Evolutionary conservation across 2,797 vertebrate genomes (phyloP), one percentile per base, ranked within the genome.

Genomic region (Enteromius trimaculatus): DNA sequence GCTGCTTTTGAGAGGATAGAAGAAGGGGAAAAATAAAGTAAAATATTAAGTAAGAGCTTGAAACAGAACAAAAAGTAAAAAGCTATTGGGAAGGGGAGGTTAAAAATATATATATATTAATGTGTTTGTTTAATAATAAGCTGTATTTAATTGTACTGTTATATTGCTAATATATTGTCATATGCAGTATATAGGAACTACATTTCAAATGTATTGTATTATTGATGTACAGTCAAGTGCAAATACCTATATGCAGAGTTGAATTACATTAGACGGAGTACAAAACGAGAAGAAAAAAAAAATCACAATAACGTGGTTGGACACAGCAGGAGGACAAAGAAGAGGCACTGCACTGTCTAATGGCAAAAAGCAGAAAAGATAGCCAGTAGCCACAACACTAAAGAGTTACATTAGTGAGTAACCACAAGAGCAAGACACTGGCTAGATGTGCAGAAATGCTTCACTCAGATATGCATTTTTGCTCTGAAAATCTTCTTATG

Each of bases 1-100:
- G 80, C 72, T 76, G 91, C 91, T 85, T 86, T 85, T 87, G 89
- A 93, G 87, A 89, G 58, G 80, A 83, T 39, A 58, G 75, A 69
- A 80, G 26, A 85, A 26, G 23, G 23, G 37, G 47, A n/a, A 53
- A 19, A 70, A 14, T 65, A 39, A 87, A 66, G 53, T 64, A 8
- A 71, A 87, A 75, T 31, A 71, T n/a, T 42, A 49, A 42, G 74
- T 26, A 55, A 34, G 11, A 10, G 79, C 66, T 49, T 64, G 49
- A 69, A 65, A 76, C 17, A 21, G 17, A 55, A 55, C 31, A 47
- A 53, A 51, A 64, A 44, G 31, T 70, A 70, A 72, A 39, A 77
- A 26, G 34, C 74, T 42, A 64, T 14, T 17, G 5, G 19, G 7
- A 3, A 7, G 53, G 4, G 39, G 39, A 42, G 39, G 44, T 13